Evolutionary conservation across 2,797 vertebrate genomes (phyloP).

Genomic region (Agapornis canus): DNA sequence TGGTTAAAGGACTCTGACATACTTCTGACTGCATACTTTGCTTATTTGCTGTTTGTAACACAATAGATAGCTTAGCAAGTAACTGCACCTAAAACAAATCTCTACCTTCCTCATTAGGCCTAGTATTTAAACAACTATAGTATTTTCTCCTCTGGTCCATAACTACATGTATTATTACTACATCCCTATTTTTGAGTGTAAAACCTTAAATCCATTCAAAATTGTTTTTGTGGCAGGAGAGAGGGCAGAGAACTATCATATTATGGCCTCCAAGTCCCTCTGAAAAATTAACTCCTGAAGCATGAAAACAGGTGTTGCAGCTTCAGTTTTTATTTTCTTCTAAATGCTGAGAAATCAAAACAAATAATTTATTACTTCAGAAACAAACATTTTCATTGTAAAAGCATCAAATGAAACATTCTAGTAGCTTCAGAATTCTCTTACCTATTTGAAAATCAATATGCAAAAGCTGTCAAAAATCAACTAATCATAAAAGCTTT

Average conservation of each 20-base stretch:
- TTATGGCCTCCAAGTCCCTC: not conserved
- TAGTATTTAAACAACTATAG: not conserved
- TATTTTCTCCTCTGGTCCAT: not conserved
- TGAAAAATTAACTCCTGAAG: not conserved
- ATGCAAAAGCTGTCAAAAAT: not conserved
- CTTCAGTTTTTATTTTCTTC: not conserved
- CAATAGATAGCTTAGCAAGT: not conserved
- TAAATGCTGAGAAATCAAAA: not conserved
- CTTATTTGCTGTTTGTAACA: not conserved
- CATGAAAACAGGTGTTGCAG: not conserved
- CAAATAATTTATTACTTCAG: not conserved
- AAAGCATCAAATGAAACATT: not conserved
- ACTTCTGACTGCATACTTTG: not conserved
- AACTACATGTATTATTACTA: not conserved
- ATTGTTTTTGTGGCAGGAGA: accelerated
- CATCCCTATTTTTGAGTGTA: not conserved
- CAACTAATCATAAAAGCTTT: not conserved
- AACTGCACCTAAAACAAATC: not conserved
- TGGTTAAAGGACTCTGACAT: not conserved
- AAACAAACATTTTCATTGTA: not conserved
- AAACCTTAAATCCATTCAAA: not conserved
- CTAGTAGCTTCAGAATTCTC: not conserved
- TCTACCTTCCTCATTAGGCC: not conserved
- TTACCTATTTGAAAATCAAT: not conserved
- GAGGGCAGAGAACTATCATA: not conserved